These are phyloP conservation scores for Samia ricini DNA, from an alignment of 1,140 invertebrate genomes.

Conservation along the genomic window DNA sequence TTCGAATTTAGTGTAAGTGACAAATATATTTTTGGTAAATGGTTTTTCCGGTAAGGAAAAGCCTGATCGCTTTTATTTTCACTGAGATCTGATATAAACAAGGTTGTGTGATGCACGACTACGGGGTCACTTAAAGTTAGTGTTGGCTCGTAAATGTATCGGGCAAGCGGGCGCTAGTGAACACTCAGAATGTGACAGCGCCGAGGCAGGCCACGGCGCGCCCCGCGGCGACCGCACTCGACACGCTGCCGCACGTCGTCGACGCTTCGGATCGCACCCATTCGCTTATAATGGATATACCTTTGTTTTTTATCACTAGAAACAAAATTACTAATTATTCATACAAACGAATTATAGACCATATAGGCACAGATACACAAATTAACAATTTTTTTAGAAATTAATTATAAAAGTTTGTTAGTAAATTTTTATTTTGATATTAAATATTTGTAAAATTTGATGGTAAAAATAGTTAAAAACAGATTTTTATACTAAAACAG, in stretches of 20 bases:
- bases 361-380: not conserved
- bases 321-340: not conserved
- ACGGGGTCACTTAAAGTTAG: constrained; percentile 71
- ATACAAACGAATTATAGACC: not conserved
- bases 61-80: constrained; percentile 57
- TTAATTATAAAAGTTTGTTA: not conserved
- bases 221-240: constrained; percentile 73
- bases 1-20: not conserved
- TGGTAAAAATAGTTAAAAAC: too few relatives aligned
- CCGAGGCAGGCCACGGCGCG: constrained; percentile 46
- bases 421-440: too few relatives aligned
- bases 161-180: constrained; percentile 58
- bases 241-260: constrained; percentile 73
- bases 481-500: too few relatives aligned
- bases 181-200: constrained; percentile 30
- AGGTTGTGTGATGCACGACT: constrained; percentile 58
- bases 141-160: constrained; percentile 74
- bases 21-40: not conserved
- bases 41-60: constrained; percentile 22
- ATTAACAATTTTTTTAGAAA: not conserved
- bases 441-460: too few relatives aligned
- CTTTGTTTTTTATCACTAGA: constrained; percentile 19
- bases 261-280: constrained; percentile 70
- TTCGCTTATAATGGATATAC: constrained; percentile 55
- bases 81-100: constrained; percentile 67